Evolutionary conservation across 2,888 invertebrate genomes (phyloP).

Genomic region (Ditula angustiorana): DNA sequence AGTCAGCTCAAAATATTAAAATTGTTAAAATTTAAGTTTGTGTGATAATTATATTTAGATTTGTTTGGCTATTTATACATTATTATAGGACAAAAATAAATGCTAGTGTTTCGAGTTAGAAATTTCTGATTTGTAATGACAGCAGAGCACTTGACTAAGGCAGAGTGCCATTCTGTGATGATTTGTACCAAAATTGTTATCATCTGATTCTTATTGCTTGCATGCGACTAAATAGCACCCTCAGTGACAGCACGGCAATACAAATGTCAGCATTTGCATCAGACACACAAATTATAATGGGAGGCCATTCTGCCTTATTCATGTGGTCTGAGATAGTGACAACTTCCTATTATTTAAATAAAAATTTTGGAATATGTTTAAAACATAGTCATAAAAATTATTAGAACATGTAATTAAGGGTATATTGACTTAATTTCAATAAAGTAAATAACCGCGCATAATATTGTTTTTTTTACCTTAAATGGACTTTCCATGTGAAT

Average conservation of each 20-base stretch:
- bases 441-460: constrained; percentile 22
- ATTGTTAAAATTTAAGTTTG: neutral
- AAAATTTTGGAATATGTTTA: neutral
- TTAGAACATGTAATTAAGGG: constrained; percentile 12
- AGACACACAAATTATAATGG: too few species aligned
- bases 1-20: constrained; percentile 1
- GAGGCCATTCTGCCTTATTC: too few species aligned
- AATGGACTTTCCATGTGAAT: neutral
- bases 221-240: too few species aligned
- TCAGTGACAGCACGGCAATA: too few species aligned
- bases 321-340: too few species aligned
- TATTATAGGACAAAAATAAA: neutral
- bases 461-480: constrained; percentile 7
- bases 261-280: too few species aligned
- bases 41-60: constrained; percentile 4
- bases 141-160: too few species aligned
- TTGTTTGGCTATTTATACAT: neutral
- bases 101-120: neutral
- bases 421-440: constrained; percentile 8
- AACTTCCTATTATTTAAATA: neutral
- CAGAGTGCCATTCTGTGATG: too few species aligned
- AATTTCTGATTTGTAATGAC: neutral
- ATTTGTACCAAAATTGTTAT: too few species aligned
- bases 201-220: too few species aligned
- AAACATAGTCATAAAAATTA: constrained; percentile 7